Base-by-base conservation (phyloP, 1,140 invertebrate genomes). In the Oryctes rhinoceros region DNA sequence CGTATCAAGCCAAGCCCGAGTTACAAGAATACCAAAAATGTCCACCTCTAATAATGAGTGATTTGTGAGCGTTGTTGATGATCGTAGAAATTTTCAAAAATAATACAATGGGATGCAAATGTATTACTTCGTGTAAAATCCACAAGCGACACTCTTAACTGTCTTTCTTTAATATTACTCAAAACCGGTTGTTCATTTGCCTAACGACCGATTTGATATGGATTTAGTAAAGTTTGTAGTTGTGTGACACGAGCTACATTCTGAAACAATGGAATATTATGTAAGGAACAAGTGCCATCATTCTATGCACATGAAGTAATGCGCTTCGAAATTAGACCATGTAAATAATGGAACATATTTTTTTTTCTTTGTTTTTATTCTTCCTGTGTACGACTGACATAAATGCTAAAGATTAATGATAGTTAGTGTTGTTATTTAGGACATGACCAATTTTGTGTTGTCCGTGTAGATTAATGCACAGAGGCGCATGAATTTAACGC, bases 241-340 rank as follows among this genome's bases (percentile, higher is more conserved):
- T 7, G 24, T 71, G 24, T 71, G 18, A 37, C 65, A 24, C 3
- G 37, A 71, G 13, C 24, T 71, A 13, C 20, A 18, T 62, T 71
- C 65, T 24, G 39, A 35, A 71, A 71, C 65, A 71, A 71, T 71
- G 35, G 65, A 20, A 10, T 24, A 30, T 71, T 71, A 71, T 71
- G 65, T 71, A 71, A 71, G 1, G 9, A 13, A 44, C 39, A 44
- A 71, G 65, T 71, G 65, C 65, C 65, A 71, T 71, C 20, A 24
- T 15, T 30, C 11, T 71, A 24, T 37, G 35, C 6, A 71, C 65
- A 71, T 71, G 65, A 35, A 71, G 65, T 71, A 71, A 71, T 71
- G 11, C 13, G 65, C 35, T 71, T 15, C 11, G 18, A 71, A 76
- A 76, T 76, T 48, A 76, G 44, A 76, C 35, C 18, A 47, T 76